phyloP scores from a whole-genome alignment of 2,113 vertebrate species.

The Datnioides undecimradiatus region DNA sequence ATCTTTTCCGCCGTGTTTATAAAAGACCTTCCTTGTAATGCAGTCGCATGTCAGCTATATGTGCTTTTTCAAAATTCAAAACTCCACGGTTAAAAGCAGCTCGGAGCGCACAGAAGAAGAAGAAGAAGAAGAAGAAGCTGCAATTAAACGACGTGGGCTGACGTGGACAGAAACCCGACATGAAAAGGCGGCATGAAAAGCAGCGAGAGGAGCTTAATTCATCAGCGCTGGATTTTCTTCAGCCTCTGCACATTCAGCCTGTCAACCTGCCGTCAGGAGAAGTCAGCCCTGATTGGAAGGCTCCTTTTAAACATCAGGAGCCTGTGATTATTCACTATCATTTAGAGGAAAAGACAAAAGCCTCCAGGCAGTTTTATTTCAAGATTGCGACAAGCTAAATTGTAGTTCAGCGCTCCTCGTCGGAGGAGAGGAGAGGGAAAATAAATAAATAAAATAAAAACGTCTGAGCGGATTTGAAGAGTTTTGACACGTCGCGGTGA shows the following conservation, averaged over 20 bases:
- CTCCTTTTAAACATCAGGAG: constrained; percentile 46
- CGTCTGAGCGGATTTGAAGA: constrained; percentile 38
- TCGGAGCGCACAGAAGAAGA: constrained; percentile 25
- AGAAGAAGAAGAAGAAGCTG: constrained; percentile 43
- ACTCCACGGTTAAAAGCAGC: constrained; percentile 40
- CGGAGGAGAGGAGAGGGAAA: no score
- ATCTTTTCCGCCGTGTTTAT: not conserved
- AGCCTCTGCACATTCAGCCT: constrained; percentile 40
- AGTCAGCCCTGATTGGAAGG: constrained; percentile 41
- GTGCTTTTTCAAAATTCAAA: constrained; percentile 23
- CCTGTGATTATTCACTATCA: constrained; percentile 70
- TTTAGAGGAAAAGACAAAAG: constrained; percentile 70
- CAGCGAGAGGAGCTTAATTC: constrained; percentile 50
- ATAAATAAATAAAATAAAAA: no score
- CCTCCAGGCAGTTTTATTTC: constrained; percentile 62
- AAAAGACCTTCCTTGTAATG: not conserved
- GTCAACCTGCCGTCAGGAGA: constrained; percentile 61
- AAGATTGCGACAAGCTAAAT: constrained; percentile 59
- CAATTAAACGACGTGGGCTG: constrained; percentile 47
- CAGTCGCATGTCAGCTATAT: constrained; percentile 10
- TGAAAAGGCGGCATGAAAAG: constrained; percentile 64
- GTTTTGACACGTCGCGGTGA: constrained; percentile 37
- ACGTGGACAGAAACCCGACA: constrained; percentile 50
- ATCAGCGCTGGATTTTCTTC: constrained; percentile 48
- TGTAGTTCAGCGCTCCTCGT: constrained; percentile 36